phyloP scores from a whole-genome alignment of 2,113 vertebrate genomes.

The Bolborhynchus lineola region DNA sequence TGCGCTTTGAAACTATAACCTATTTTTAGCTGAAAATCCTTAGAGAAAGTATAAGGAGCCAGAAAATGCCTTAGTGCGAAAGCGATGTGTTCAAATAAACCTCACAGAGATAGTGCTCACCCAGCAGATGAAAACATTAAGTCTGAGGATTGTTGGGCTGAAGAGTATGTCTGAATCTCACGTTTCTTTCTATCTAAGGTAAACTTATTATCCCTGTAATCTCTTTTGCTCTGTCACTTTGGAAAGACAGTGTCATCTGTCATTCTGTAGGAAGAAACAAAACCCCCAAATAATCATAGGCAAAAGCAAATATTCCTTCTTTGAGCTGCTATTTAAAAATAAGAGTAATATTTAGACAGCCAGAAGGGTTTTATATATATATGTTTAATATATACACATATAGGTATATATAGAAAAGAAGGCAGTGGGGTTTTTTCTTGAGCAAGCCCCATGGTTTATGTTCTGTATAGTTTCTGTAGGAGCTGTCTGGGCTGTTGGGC shows the following conservation, averaged over 20 bases:
- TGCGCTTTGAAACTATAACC: not conserved
- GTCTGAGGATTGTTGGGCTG: conserved; percentile 31
- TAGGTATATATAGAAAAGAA: not conserved
- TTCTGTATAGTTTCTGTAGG: not conserved
- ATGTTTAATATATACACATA: not conserved
- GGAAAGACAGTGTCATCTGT: conserved; percentile 33
- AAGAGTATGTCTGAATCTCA: conserved; percentile 22
- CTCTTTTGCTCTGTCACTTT: conserved; percentile 55
- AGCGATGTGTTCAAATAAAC: conserved; percentile 43
- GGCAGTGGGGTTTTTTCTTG: not conserved
- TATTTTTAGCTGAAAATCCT: conserved; percentile 42
- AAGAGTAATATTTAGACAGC: not conserved
- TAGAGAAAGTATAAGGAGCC: conserved; percentile 6
- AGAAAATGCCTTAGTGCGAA: conserved; percentile 18
- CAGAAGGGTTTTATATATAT: not conserved
- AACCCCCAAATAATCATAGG: not conserved
- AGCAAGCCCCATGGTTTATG: not conserved
- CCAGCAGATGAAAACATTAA: conserved; percentile 52
- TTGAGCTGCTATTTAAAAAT: conserved; percentile 11
- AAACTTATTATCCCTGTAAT: conserved; percentile 60
- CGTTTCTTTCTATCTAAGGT: conserved; percentile 24
- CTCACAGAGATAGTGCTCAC: conserved; percentile 26
- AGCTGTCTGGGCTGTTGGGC: not conserved
- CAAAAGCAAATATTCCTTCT: not conserved
- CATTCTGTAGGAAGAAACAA: not conserved